These are phyloP conservation scores for Rhyacophila evoluta DNA, from an alignment of 2,888 invertebrate species.

Conservation along the genomic window DNA sequence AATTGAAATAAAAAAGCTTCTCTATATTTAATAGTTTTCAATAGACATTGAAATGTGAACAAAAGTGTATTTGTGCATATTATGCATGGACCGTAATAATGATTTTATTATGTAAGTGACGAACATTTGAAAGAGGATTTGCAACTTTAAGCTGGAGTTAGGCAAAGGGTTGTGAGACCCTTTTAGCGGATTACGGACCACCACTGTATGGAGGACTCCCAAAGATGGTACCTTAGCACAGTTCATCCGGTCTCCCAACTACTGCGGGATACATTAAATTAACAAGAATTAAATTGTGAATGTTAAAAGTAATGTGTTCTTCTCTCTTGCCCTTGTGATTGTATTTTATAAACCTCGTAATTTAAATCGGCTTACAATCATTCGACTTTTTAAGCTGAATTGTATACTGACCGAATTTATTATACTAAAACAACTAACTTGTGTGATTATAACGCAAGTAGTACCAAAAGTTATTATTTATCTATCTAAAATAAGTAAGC, in stretches of 20 bases:
- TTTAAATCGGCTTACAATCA: too few species aligned
- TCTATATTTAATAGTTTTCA: background rate
- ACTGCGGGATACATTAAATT: slow-evolving; percentile 5
- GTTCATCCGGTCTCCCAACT: background rate
- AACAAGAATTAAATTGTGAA: background rate
- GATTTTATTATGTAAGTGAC: slow-evolving; percentile 52
- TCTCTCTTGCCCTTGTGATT: too few species aligned
- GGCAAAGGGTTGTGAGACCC: slow-evolving; percentile 38
- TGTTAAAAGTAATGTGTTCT: background rate
- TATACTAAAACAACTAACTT: too few species aligned
- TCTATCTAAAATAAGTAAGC: too few species aligned
- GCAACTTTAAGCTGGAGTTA: slow-evolving; percentile 33
- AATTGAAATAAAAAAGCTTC: too few species aligned
- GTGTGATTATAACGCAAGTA: too few species aligned
- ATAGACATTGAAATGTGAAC: background rate
- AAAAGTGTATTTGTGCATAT: slow-evolving; percentile 1
- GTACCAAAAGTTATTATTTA: too few species aligned
- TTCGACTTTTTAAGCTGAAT: too few species aligned
- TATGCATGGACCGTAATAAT: slow-evolving; percentile 46
- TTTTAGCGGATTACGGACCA: slow-evolving; percentile 49
- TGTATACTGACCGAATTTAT: too few species aligned
- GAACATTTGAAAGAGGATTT: slow-evolving; percentile 52
- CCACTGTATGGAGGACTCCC: background rate
- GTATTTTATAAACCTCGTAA: too few species aligned
- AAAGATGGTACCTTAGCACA: background rate